These are phyloP conservation scores for Paramuricea clavata DNA, from an alignment of 92 coral and sea anemone species.

Conservation along the genomic window DNA sequence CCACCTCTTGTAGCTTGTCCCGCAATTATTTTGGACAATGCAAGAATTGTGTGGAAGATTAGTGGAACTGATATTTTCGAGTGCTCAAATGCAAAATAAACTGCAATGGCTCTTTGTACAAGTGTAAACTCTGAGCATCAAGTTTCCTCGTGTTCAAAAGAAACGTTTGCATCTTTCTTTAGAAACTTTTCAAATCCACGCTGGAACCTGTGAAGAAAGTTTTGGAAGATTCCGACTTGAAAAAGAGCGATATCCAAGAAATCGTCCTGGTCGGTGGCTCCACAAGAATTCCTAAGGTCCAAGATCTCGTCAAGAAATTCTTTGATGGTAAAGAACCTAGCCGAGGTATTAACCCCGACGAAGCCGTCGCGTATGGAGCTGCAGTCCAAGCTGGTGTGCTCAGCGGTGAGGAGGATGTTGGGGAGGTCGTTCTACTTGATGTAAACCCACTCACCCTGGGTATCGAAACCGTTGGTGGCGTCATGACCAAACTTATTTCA, in stretches of 20 bases:
- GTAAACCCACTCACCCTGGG: constrained; percentile 98
- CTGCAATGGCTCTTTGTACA: no score
- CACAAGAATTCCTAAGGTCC: constrained; percentile 97
- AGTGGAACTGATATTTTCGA: no score
- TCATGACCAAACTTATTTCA: constrained; percentile 94
- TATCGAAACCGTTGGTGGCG: constrained; percentile 99
- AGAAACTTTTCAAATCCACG: constrained; percentile 90
- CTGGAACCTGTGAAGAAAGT: constrained; percentile 89
- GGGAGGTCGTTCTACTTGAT: constrained; percentile 95
- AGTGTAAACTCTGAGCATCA: no score
- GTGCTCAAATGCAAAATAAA: no score
- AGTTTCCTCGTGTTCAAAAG: no score
- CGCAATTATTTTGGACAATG: no score
- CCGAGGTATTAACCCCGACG: constrained; percentile 99
- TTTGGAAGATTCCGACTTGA: constrained; percentile 84
- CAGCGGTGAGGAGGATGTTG: constrained; percentile 98
- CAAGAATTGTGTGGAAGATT: no score
- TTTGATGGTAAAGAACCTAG: constrained; percentile 97
- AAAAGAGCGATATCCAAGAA: constrained; percentile 89
- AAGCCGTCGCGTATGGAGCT: constrained; percentile 99
- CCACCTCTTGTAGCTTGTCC: no score
- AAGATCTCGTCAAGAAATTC: constrained; percentile 86
- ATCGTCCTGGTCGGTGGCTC: constrained; percentile 99
- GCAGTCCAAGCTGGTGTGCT: constrained; percentile 99
- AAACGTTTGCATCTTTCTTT: neutral